Percentiles rank a stretch among this genome's conserved stretches.
These are phyloP conservation scores for Argynnis bischoffii DNA, from an alignment of 2,888 invertebrate genomes.

Conservation along the genomic window DNA sequence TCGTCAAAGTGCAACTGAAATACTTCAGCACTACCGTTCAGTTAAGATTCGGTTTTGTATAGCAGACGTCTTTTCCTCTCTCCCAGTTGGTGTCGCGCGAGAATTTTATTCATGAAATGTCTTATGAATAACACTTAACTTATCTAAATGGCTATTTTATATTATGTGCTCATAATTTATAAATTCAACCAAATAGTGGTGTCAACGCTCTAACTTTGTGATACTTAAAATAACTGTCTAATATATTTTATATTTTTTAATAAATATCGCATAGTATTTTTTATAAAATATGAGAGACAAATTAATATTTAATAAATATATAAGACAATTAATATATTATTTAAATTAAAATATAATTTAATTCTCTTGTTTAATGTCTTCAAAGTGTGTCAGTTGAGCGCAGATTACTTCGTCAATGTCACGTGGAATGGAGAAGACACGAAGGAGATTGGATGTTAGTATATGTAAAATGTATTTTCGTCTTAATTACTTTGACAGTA, in stretches of 20 bases:
- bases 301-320: too few relatives aligned
- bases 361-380: too few relatives aligned
- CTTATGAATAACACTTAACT: slow-evolving; percentile 30
- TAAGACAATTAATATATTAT: too few relatives aligned
- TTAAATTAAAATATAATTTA: too few relatives aligned
- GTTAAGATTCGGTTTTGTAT: slow-evolving; percentile 60
- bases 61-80: slow-evolving; percentile 50
- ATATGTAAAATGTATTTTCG: background rate
- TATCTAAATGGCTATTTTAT: slow-evolving; percentile 25
- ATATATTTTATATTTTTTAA: slow-evolving; percentile 1
- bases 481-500: slow-evolving; percentile 38
- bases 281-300: too few relatives aligned
- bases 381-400: too few relatives aligned
- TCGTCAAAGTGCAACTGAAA: slow-evolving; percentile 51
- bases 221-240: slow-evolving; percentile 15
- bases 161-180: slow-evolving; percentile 15
- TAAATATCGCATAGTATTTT: background rate
- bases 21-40: slow-evolving; percentile 52
- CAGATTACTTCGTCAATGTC: too few relatives aligned
- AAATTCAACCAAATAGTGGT: slow-evolving; percentile 19
- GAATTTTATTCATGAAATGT: slow-evolving; percentile 63
- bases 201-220: slow-evolving; percentile 12
- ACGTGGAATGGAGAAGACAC: too few relatives aligned
- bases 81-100: slow-evolving; percentile 60
- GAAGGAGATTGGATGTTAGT: too few relatives aligned